phyloP scores from a whole-genome alignment of 64 coral and sea anemone genomes.

The Actinia equina region DNA sequence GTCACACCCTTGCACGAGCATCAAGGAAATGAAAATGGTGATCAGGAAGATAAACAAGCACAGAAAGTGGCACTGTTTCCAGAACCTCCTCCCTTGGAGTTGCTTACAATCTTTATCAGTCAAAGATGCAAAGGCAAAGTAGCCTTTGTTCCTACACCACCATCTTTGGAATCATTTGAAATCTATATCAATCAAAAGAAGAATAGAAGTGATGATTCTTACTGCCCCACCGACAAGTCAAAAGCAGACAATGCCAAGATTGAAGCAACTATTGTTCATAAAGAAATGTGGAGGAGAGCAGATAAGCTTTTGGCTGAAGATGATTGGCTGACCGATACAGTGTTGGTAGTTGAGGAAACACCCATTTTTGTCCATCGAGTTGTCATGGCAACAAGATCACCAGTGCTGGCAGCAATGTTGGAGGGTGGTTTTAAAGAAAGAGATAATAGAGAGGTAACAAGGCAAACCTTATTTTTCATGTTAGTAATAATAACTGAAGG shows the following conservation, averaged over 20 bases:
- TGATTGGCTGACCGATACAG: not conserved
- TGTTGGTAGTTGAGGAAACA: not conserved
- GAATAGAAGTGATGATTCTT: not conserved
- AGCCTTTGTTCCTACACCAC: not conserved
- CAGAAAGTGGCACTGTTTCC: not conserved
- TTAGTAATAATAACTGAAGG: not conserved
- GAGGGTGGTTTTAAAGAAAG: conserved; percentile 11
- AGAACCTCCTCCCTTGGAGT: not conserved
- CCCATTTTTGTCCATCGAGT: conserved; percentile 11
- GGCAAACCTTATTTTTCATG: no score
- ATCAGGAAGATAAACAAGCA: not conserved
- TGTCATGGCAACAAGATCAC: conserved; percentile 16
- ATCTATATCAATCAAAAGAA: not conserved
- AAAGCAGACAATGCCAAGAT: not conserved
- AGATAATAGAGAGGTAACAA: not conserved
- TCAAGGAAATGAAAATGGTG: not conserved
- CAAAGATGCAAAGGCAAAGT: no score
- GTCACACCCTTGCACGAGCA: not conserved
- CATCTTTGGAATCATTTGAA: not conserved
- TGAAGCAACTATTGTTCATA: not conserved
- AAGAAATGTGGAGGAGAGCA: not conserved
- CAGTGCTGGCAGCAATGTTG: conserved; percentile 17
- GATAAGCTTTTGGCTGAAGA: not conserved
- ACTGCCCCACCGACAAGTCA: not conserved
- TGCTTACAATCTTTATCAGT: not conserved